Evolutionary conservation across 2,888 invertebrate genomes (phyloP).

Genomic region (Anodontia alba): DNA sequence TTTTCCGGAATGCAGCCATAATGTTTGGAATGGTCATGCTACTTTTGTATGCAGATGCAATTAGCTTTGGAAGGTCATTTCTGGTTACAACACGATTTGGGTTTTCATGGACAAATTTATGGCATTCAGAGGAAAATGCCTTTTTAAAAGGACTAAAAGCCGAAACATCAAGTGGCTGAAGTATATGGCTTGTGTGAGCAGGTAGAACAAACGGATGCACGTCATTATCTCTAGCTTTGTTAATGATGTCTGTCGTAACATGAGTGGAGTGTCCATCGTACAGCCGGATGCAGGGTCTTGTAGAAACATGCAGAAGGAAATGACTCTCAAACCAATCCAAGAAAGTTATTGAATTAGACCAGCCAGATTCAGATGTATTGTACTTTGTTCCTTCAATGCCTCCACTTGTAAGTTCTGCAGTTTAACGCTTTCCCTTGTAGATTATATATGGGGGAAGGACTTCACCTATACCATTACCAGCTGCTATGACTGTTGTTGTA

Average conservation of each 20-base stretch:
- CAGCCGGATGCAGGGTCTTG: no score
- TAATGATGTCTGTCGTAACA: no score
- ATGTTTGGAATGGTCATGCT: not conserved
- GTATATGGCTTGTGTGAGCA: no score
- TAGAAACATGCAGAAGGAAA: no score
- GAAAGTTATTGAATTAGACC: conserved; percentile 18
- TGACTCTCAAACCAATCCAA: conserved; percentile 29
- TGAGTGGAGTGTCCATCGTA: no score
- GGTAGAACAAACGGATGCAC: conserved; percentile 25
- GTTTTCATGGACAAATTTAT: not conserved
- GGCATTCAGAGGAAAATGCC: not conserved
- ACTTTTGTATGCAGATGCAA: not conserved
- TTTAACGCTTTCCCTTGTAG: conserved; percentile 26
- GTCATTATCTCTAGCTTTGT: conserved; percentile 15
- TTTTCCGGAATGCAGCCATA: no score
- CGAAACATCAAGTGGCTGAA: not conserved
- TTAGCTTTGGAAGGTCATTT: not conserved
- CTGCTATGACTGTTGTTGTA: conserved; percentile 22
- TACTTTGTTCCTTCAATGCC: conserved; percentile 22
- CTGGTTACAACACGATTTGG: no score
- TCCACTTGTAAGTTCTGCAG: conserved; percentile 1
- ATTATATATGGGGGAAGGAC: conserved; percentile 34
- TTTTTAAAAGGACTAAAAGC: conserved; percentile 36
- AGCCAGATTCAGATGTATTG: not conserved
- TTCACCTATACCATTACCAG: conserved; percentile 25